phyloP scores from a whole-genome alignment of 1,140 invertebrate genomes.

The Drosophila sulfurigaster region DNA sequence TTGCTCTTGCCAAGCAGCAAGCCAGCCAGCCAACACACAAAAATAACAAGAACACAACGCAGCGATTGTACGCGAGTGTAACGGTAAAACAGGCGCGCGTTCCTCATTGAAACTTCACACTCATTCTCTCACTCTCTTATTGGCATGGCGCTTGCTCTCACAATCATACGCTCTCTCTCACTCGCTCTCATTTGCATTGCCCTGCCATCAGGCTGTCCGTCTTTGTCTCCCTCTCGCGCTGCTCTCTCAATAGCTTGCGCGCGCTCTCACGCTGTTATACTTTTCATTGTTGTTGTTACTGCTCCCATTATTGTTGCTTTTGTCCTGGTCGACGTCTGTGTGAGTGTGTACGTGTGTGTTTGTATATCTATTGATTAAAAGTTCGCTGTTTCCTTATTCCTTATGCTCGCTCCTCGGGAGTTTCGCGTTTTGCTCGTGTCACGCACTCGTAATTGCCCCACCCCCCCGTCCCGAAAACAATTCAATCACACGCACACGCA shows the following conservation, averaged over 20 bases:
- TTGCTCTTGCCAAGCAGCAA: conserved; percentile 8
- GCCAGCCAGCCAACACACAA: no score
- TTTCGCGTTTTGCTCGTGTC: conserved; percentile 34
- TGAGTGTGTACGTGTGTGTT: conserved; percentile 45
- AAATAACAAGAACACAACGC: conserved; percentile 35
- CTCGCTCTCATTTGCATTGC: conserved; percentile 16
- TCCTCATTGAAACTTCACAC: conserved; percentile 31
- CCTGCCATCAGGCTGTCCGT: neutral
- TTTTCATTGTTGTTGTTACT: conserved; percentile 54
- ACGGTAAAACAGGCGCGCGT: conserved; percentile 56
- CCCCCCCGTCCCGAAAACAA: conserved; percentile 18
- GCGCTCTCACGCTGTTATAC: conserved; percentile 52
- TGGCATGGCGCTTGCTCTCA: neutral
- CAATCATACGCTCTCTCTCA: conserved; percentile 9
- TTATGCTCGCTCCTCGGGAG: conserved; percentile 42
- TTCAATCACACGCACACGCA: neutral
- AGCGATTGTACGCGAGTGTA: conserved; percentile 33
- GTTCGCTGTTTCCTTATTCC: conserved; percentile 68
- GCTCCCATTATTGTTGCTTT: conserved; percentile 53
- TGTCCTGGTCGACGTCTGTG: conserved; percentile 20
- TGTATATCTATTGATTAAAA: conserved; percentile 79
- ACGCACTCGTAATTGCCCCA: conserved; percentile 62
- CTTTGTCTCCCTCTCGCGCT: conserved; percentile 17
- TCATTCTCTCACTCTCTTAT: conserved; percentile 16
- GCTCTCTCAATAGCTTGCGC: conserved; percentile 45